phyloP scores from a whole-genome alignment of 1,140 invertebrate species.

The Lepidurus apus region DNA sequence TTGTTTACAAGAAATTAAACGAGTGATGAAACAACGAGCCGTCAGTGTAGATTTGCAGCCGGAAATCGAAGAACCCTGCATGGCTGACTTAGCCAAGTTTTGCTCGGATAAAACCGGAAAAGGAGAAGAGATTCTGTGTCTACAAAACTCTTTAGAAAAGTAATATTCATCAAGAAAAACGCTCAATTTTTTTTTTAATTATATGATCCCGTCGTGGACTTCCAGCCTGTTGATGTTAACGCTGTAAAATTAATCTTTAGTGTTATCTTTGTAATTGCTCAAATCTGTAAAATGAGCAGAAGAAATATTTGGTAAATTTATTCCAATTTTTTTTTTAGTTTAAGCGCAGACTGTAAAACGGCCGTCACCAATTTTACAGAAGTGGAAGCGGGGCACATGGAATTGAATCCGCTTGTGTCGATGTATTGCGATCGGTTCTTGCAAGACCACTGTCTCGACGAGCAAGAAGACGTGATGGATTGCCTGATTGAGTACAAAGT shows the following conservation, averaged over 20 bases:
- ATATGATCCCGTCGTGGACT: too few relatives aligned
- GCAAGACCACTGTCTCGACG: conserved; percentile 70
- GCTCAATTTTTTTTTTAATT: too few relatives aligned
- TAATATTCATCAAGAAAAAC: conserved; percentile 41
- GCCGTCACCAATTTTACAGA: conserved; percentile 83
- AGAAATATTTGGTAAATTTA: not conserved
- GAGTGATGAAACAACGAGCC: conserved; percentile 88
- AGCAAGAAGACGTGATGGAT: conserved; percentile 72
- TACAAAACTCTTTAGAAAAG: conserved; percentile 83
- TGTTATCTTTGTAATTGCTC: not conserved
- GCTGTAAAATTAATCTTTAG: not conserved
- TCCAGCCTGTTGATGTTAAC: too few relatives aligned
- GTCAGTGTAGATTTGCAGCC: conserved; percentile 87
- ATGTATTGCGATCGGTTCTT: conserved; percentile 74
- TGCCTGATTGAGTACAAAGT: conserved; percentile 90
- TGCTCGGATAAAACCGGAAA: conserved; percentile 78
- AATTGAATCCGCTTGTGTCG: conserved; percentile 79
- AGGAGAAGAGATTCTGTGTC: conserved; percentile 83
- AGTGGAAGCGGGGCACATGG: conserved; percentile 75
- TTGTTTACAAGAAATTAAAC: conserved; percentile 67
- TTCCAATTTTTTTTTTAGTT: conserved; percentile 30
- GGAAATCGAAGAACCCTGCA: conserved; percentile 83
- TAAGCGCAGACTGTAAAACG: conserved; percentile 58
- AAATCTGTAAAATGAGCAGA: not conserved
- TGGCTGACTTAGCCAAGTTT: conserved; percentile 72